Evolutionary conservation across 2,888 invertebrate species (phyloP), one percentile per base, ranked within the genome.

Genomic region (Ernsta delagoae): DNA sequence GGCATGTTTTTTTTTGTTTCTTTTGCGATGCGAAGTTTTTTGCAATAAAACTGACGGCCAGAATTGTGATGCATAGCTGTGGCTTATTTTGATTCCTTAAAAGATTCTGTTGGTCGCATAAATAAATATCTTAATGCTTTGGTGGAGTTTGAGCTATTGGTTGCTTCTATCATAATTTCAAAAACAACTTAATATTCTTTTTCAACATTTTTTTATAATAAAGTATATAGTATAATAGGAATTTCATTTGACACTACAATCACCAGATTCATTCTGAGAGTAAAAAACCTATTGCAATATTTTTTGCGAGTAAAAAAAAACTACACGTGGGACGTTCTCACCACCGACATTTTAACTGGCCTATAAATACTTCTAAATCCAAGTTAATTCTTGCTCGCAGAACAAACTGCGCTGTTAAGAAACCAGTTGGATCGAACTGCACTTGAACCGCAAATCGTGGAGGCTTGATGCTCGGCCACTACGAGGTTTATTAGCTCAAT

Each of bases 391-490:
- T 74, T 72, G 70, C 73, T 72, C 75, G 79, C 76, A 76, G 73
- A 76, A 75, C 74, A 74, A 78, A 78, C 72, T 75, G 74, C 73
- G 72, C 71, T 72, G 75, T 77, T 75, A 76, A 73, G 73, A 69
- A 75, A 72, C 71, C 71, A 73, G 73, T 74, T 73, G 73, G 75
- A 74, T 73, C 68, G 68, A 59, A 69, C 36, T 63, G 62, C 68
- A 59, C 63, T 69, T 69, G 68, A 69, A 69, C 68, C 68, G 68
- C 69, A 69, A 63, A 69, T 69, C 69, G 69, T 63, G 50, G 63
- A 63, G 63, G 63, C 63, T 69, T 69, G 69, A 69, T 69, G 59
- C 63, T 41, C 41, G 41, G 9, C 8, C 50, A 63, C 63, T 69
- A 69, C 69, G 63, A 69, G 63, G 63, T 69, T 69, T 69, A 69